phyloP scores from a whole-genome alignment of 37 sponge, comb jelly and placozoan genomes.

The Haliclona indistincta region DNA sequence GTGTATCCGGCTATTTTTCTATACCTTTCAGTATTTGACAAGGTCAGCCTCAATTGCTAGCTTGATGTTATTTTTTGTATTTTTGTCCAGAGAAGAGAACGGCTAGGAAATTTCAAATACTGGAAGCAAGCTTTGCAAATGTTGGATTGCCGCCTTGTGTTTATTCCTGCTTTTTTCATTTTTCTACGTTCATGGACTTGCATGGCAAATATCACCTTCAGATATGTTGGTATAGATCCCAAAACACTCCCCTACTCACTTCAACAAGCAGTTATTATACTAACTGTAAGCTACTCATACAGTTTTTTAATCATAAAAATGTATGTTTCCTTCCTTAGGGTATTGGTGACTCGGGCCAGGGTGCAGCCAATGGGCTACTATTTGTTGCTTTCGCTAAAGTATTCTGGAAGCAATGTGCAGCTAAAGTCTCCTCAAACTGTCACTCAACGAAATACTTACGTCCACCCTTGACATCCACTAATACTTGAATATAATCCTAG shows the following conservation, averaged over 20 bases:
- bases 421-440: no score
- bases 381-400: not conserved
- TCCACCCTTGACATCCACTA: no score
- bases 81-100: slow-evolving; percentile 2
- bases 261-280: not conserved
- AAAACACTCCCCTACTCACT: not conserved
- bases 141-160: slow-evolving; percentile 50
- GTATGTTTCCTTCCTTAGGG: not conserved
- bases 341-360: slow-evolving; percentile 4
- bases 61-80: no score
- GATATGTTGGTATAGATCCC: slow-evolving; percentile 4
- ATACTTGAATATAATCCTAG: no score
- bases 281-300: slow-evolving; percentile 1
- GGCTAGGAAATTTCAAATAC: not conserved
- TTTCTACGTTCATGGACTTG: slow-evolving; percentile 60
- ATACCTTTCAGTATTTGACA: not conserved
- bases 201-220: slow-evolving; percentile 8
- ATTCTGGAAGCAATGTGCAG: not conserved
- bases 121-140: slow-evolving; percentile 21
- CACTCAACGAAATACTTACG: no score
- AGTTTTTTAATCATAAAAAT: no score
- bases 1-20: not conserved
- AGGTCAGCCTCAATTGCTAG: no score
- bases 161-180: slow-evolving; percentile 58
- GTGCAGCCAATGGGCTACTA: not conserved